phyloP scores from a whole-genome alignment of 30 jellyfish, hydroid and myxozoan genomes.

The Aurelia aurita region DNA sequence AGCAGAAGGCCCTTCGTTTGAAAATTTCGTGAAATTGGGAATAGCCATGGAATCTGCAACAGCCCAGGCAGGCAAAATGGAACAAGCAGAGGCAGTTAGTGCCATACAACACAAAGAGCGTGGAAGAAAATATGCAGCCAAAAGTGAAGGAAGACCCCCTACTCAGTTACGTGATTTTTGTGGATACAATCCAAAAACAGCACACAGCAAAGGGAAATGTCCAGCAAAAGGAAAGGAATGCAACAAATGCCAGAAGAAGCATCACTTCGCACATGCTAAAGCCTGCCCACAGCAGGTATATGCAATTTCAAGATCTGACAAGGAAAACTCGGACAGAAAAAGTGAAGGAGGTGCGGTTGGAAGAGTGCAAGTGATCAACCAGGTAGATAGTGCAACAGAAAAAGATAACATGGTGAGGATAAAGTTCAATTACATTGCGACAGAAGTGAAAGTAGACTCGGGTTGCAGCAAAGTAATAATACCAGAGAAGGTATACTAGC shows the following conservation, averaged over 20 bases:
- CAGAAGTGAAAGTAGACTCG: no score
- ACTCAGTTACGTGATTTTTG: slow-evolving; percentile 4
- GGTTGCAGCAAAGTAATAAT: no score
- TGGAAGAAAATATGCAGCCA: not conserved
- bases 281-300: slow-evolving; percentile 1
- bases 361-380: no score
- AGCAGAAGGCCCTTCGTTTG: slow-evolving; percentile 1
- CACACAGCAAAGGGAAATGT: not conserved
- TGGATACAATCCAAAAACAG: not conserved
- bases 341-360: no score
- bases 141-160: not conserved
- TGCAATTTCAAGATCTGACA: not conserved
- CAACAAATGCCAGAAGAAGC: not conserved
- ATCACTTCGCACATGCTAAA: not conserved
- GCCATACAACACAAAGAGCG: not conserved
- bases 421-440: no score
- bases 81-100: not conserved
- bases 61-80: slow-evolving; percentile 15
- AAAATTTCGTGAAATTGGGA: not conserved
- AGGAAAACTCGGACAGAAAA: not conserved
- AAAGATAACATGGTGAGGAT: no score
- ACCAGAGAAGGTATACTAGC: no score
- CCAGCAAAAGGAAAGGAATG: not conserved
- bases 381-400: no score
- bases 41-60: slow-evolving; percentile 5